Evolutionary conservation across 2,797 vertebrate species (phyloP).

Genomic region (Florisuga fusca): DNA sequence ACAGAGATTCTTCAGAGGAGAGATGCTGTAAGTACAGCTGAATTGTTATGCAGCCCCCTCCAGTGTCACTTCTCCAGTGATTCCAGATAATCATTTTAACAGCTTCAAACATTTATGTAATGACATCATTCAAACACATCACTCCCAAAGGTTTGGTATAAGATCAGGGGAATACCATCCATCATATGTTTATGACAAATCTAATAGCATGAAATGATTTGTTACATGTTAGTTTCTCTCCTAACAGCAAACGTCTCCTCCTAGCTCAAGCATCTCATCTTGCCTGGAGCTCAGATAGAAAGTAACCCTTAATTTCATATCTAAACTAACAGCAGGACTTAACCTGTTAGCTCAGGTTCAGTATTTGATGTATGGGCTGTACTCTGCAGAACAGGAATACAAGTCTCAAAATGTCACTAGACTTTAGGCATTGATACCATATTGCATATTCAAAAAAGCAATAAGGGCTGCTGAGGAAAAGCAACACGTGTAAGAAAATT

Average conservation of each 20-base stretch:
- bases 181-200: conserved; percentile 54
- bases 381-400: neutral
- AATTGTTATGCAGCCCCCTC: conserved; percentile 22
- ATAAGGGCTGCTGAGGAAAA: neutral
- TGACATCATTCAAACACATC: conserved; percentile 71
- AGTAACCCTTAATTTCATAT: neutral
- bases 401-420: neutral
- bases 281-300: neutral
- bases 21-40: neutral
- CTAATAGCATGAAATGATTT: conserved; percentile 52
- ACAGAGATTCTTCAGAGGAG: neutral
- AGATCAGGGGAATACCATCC: conserved; percentile 60
- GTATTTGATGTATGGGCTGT: neutral
- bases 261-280: neutral
- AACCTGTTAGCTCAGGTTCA: neutral
- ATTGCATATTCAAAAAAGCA: neutral
- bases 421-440: neutral
- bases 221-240: conserved; percentile 5
- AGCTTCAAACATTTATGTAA: conserved; percentile 17
- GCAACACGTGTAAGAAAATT: no score
- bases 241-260: neutral
- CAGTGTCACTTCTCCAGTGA: neutral
- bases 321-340: neutral
- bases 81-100: conserved; percentile 70
- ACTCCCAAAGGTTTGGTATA: conserved; percentile 61